Percentiles rank a stretch among this genome's conserved stretches.
phyloP scores from a whole-genome alignment of 2,797 vertebrate species.

The Acanthornis magna region DNA sequence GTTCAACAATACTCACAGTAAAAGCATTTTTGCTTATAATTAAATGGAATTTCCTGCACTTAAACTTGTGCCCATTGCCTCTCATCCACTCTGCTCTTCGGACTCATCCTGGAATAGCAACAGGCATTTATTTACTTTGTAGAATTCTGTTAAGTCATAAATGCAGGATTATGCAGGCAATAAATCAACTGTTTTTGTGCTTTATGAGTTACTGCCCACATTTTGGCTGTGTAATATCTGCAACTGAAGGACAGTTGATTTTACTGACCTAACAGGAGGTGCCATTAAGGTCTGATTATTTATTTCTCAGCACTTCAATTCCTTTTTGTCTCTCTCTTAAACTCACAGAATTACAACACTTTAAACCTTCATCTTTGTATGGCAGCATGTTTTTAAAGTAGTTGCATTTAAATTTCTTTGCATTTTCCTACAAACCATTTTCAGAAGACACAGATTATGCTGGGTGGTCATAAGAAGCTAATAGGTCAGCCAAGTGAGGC shows the following conservation, averaged over 20 bases:
- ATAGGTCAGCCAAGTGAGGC: neutral
- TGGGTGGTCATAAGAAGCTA: neutral
- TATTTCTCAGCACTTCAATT: neutral
- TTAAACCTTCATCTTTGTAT: neutral
- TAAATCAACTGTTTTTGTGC: neutral
- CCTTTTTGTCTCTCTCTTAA: neutral
- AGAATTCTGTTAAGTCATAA: neutral
- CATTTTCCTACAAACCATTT: neutral
- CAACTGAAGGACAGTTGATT: neutral
- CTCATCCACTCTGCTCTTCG: neutral
- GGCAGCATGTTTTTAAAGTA: neutral
- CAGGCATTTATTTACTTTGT: neutral
- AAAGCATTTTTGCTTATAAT: neutral
- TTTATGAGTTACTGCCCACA: neutral
- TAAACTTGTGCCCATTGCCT: neutral
- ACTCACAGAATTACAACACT: neutral
- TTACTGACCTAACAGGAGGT: neutral
- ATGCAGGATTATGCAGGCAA: neutral
- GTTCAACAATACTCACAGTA: neutral
- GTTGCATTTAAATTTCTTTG: neutral
- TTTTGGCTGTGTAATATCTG: neutral
- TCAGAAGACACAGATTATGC: neutral
- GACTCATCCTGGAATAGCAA: neutral
- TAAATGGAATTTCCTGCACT: neutral
- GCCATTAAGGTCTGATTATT: neutral